phyloP scores from a whole-genome alignment of 1,140 invertebrate genomes.

The Aphelenchoides fujianensis region DNA sequence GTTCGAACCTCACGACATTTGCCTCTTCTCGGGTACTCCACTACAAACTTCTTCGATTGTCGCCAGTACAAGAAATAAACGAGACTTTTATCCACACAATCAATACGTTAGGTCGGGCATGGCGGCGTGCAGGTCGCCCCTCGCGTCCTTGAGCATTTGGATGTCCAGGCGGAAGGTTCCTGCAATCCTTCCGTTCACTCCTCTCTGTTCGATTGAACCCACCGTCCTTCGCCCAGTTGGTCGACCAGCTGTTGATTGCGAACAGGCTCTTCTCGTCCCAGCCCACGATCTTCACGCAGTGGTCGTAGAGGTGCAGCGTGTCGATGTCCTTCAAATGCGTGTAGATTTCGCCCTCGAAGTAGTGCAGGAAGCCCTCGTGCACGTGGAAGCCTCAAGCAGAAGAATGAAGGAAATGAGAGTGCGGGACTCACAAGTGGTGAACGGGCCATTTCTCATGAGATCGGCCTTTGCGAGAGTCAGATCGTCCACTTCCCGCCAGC shows the following conservation, averaged over 20 bases:
- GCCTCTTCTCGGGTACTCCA: neutral
- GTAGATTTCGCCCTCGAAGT: slow-evolving; percentile 10
- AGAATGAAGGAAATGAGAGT: too few species aligned
- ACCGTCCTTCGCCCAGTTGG: slow-evolving; percentile 11
- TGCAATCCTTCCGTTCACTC: neutral
- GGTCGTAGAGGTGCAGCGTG: slow-evolving; percentile 19
- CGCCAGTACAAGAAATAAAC: neutral
- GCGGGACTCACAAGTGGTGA: neutral
- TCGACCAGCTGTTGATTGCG: slow-evolving; percentile 15
- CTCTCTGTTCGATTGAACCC: neutral
- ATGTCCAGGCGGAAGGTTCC: slow-evolving; percentile 18
- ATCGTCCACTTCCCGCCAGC: slow-evolving; percentile 18
- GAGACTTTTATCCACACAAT: neutral
- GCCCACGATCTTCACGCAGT: slow-evolving; percentile 14
- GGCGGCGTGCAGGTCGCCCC: slow-evolving; percentile 16
- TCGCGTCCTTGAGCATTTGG: slow-evolving; percentile 3
- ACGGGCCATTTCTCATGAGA: slow-evolving; percentile 11
- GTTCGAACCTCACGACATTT: neutral
- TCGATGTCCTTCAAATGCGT: neutral
- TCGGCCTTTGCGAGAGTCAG: slow-evolving; percentile 18
- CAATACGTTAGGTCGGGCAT: slow-evolving; percentile 4
- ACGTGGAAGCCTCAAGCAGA: neutral
- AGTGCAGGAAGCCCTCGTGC: slow-evolving; percentile 6
- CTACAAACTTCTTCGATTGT: neutral
- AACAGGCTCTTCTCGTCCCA: neutral